Evolutionary conservation across 2,888 invertebrate genomes (phyloP).

Genomic region (Nyleta sp.): DNA sequence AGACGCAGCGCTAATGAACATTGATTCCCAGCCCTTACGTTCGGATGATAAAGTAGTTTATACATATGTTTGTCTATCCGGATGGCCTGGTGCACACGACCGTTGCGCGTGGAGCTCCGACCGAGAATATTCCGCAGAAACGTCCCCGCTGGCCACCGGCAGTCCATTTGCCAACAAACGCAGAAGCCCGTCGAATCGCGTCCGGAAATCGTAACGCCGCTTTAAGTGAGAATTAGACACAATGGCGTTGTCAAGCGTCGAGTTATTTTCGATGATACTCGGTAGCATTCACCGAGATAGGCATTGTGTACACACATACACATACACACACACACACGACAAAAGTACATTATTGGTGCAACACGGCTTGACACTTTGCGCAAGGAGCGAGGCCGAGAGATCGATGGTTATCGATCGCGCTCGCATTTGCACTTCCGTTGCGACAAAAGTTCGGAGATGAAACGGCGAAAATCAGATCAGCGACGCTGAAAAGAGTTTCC

Average conservation of each 20-base stretch:
- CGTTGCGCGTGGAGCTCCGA: constrained; percentile 75
- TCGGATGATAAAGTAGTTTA: constrained; percentile 56
- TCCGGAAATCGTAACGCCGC: not conserved
- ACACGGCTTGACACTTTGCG: constrained; percentile 56
- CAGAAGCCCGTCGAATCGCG: too few species aligned
- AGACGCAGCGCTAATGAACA: constrained; percentile 35
- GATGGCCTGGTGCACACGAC: constrained; percentile 67
- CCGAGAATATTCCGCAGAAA: not conserved
- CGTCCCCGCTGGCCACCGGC: too few species aligned
- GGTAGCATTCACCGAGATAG: constrained; percentile 19
- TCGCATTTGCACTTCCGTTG: constrained; percentile 37
- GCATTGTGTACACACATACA: too few species aligned
- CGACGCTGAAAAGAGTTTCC: constrained; percentile 39
- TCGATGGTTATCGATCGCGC: constrained; percentile 55
- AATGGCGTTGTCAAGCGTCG: constrained; percentile 39
- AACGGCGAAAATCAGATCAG: constrained; percentile 44
- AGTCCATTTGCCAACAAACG: too few species aligned
- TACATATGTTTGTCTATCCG: constrained; percentile 61
- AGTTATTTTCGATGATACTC: constrained; percentile 57
- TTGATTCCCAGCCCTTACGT: constrained; percentile 45
- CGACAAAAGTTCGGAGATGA: constrained; percentile 41
- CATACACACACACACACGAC: constrained; percentile 37
- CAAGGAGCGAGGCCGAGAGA: constrained; percentile 24
- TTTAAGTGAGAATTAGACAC: constrained; percentile 37
- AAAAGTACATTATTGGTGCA: constrained; percentile 52